A percentile compares a stretch with the other conserved stretches of the same genome.
phyloP scores from a whole-genome alignment of 1,140 invertebrate species.

The Gonatopus flavifemur region DNA sequence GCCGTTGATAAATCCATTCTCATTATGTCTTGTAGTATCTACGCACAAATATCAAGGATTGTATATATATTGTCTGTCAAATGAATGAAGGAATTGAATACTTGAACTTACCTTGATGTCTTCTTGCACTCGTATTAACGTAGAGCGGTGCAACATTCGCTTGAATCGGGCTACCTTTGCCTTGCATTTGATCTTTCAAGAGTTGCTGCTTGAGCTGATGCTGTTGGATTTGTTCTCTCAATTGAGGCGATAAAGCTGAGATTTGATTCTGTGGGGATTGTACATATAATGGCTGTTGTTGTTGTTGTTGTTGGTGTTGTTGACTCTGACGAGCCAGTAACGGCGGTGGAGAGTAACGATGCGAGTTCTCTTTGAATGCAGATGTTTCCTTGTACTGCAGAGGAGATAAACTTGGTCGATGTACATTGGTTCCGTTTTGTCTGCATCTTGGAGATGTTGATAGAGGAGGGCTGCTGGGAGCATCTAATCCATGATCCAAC shows the following conservation, averaged over 20 bases:
- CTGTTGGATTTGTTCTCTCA: slow-evolving; percentile 48
- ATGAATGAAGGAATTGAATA: neutral
- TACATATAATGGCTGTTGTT: slow-evolving; percentile 17
- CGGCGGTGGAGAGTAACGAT: slow-evolving; percentile 20
- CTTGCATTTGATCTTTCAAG: slow-evolving; percentile 49
- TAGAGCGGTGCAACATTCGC: slow-evolving; percentile 46
- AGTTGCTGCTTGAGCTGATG: slow-evolving; percentile 50
- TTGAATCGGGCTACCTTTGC: slow-evolving; percentile 41
- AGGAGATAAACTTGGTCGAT: slow-evolving; percentile 22
- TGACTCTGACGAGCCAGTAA: slow-evolving; percentile 12
- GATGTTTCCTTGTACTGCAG: slow-evolving; percentile 32
- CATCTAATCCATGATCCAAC: slow-evolving; percentile 61
- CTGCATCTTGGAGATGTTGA: slow-evolving; percentile 36
- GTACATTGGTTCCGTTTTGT: slow-evolving; percentile 32
- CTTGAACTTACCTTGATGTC: slow-evolving; percentile 26
- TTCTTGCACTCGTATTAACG: slow-evolving; percentile 51
- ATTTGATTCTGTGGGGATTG: slow-evolving; percentile 37
- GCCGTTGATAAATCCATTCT: slow-evolving; percentile 32
- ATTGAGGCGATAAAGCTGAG: slow-evolving; percentile 39
- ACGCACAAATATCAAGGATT: slow-evolving; percentile 6
- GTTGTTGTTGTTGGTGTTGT: slow-evolving; percentile 21
- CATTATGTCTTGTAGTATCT: slow-evolving; percentile 35
- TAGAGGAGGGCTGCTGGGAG: slow-evolving; percentile 37
- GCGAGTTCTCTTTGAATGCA: slow-evolving; percentile 18
- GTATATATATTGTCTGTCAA: neutral